Evolutionary conservation across 2,888 invertebrate genomes (phyloP), one percentile per base, ranked within the genome.

Genomic region (Lasius platythorax): DNA sequence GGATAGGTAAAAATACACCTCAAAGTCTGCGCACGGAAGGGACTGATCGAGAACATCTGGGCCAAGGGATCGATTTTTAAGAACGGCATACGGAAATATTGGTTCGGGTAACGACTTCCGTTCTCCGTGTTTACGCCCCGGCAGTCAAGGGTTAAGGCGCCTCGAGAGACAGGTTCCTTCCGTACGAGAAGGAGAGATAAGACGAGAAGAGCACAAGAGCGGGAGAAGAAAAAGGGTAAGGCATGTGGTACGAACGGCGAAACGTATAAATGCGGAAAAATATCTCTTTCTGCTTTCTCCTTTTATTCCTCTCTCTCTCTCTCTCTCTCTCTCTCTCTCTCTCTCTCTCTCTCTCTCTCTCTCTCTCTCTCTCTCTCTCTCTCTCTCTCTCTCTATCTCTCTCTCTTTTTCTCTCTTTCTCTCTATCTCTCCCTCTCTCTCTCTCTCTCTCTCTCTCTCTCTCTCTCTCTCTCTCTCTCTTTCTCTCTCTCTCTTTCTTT

Each of bases 71-170:
- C 82, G 84, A 87, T 84, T 86, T 86, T 84, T 76, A 82, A 87
- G 84, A 84, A 83, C 66, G 82, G 73, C 85, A 85, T 82, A 85
- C 83, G 79, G 75, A 87, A 83, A 85, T 87, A 87, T 87, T 83
- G 85, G 82, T 74, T 74, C 87, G 73, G 74, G 78, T 85, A 85
- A 87, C 87, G 87, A 87, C 76, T 84, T 87, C 87, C 86, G 84
- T 72, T 86, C 63, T 37, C 40, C 83, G 79, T 78, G 82, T 87
- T 87, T 78, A 87, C 87, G 87, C 82, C 86, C 50, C 87, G 56
- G 37, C 76, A 84, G 87, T 87, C 87, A 87, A 87, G 87, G 83
- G 85, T 86, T 87, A 87, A 87, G 74, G 43, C 87, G 83, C 58
- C 76, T 66, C 50, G 67, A 86, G 85, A 75, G 86, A 83, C 66